Evolutionary conservation across 1,140 invertebrate species (phyloP), one percentile per base, ranked within the genome.

Genomic region (Pectinophora gossypiella): DNA sequence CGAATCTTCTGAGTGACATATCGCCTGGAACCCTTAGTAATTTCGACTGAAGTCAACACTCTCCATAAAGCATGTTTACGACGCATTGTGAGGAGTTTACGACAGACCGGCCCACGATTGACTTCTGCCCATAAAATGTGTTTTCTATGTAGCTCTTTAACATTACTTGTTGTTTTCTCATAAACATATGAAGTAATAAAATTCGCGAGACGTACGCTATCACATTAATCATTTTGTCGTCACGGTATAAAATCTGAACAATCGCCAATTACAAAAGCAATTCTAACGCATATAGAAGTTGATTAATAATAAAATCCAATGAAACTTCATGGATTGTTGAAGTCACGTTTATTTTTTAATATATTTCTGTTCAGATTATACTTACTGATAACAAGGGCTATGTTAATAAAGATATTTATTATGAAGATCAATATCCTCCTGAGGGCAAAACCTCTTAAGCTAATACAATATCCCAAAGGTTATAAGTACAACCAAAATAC

Each of bases 101-200:
- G 66, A 61, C 60, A 36, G 44, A 19, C 47, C 60, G 54, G 51
- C 51, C 66, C 64, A 48, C 64, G 72, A 74, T 74, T 72, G 71
- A 74, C 71, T 74, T 68, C 71, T 74, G 67, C 50, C 56, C 65
- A 67, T 77, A 75, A 77, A 77, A 63, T 65, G 56, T 58, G 49
- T 73, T 73, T 73, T 74, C 70, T 76, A 74, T 74, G 70, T 68
- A 51, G 56, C 58, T 48, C 38, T 51, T 65, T 48, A 59, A 55
- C 48, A 21, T 36, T 49, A 54, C 42, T 51, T 49, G 48, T 56
- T 52, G 44, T 36, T 61, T 60, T 51, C 55, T 19, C 27, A 22
- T 36, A 36, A 22, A 21, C 7, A 15, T 13, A 40, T 40, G 36
- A 40, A 18, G 16, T n/a, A 12, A n/a, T 32, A 32, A 32, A 32